Percentiles rank a stretch among this genome's conserved stretches.
Evolutionary conservation across 2,888 invertebrate genomes (phyloP).

Genomic region (Agonopterix arenella): DNA sequence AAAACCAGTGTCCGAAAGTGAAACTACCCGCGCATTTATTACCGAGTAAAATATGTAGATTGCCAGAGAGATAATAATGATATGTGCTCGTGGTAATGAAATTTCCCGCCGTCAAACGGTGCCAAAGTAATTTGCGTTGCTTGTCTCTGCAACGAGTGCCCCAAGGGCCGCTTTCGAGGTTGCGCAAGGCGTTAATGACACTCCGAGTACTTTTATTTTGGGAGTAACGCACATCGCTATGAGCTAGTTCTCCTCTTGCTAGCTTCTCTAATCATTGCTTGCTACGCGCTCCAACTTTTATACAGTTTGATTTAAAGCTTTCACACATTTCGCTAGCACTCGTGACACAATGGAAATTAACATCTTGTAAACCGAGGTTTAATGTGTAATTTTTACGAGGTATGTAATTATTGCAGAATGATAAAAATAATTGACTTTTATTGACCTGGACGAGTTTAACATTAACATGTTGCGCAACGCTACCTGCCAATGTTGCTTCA

Average conservation of each 20-base stretch:
- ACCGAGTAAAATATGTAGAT: conserved; percentile 76
- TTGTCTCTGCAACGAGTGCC: conserved; percentile 70
- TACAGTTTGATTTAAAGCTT: not conserved
- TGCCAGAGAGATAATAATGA: conserved; percentile 74
- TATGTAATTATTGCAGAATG: conserved; percentile 4
- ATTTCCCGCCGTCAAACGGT: conserved; percentile 77
- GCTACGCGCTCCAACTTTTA: no score
- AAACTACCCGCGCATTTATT: conserved; percentile 74
- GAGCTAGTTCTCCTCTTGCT: conserved; percentile 6
- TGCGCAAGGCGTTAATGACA: conserved; percentile 72
- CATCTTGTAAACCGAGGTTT: not conserved
- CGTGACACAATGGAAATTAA: not conserved
- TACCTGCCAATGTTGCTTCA: conserved; percentile 1
- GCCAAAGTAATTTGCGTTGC: conserved; percentile 76
- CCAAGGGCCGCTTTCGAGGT: conserved; percentile 75
- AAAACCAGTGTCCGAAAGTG: conserved; percentile 75
- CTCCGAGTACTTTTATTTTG: conserved; percentile 50
- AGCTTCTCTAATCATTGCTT: no score
- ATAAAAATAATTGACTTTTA: conserved; percentile 6
- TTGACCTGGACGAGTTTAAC: conserved; percentile 3
- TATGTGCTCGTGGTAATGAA: conserved; percentile 77
- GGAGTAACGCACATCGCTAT: conserved; percentile 48
- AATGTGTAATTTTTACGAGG: conserved; percentile 4
- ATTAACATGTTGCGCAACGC: conserved; percentile 2
- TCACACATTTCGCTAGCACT: not conserved